Base-by-base conservation (phyloP, 2,888 invertebrate genomes). In the Ceramica pisi region DNA sequence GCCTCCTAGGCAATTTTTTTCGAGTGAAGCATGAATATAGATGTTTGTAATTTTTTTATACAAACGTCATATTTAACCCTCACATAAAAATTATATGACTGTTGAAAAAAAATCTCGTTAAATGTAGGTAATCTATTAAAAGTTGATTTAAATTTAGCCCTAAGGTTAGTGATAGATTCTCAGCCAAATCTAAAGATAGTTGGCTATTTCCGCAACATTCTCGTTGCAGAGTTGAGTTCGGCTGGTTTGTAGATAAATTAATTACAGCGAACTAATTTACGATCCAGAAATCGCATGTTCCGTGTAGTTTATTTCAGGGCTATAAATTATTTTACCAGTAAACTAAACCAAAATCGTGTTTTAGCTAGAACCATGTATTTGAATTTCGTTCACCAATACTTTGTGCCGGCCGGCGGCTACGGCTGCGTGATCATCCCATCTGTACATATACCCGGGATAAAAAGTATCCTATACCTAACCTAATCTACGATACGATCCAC, bases 141-240 rank as follows among this genome's bases (percentile, higher is more conserved):
- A 21, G 31, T 50, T 9, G 46, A 64, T 56, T 53, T 73, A 78
- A 70, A 76, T 60, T 70, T 81, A 85, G 67, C 31, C 14, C 8
- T 71, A 65, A 71, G 62, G 56, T 62, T 69, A 78, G 70, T 62
- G 76, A 68, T 67, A 71, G 71, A 74, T 73, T 69, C 78, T 53
- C 64, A 73, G 81, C 86, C 73, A 78, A 84, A 35, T 71, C 73
- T 86, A 84, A 67, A 73, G 35, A 71, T 86, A 85, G 69, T 38
- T 55, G 2, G 63, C 63, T 78, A 73, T 64, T 81, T 71, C 64
- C 31, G 72, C 31, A 62, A 65, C 72, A 75, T 78, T 78, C 75
- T 63, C 59, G 57, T 83, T 78, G 73, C 70, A 81, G 63, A 81
- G 56, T 70, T 26, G 31, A 53, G 50, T 73, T 61, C 62, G 62